phyloP scores from a whole-genome alignment of 2,888 invertebrate genomes.

The Stictocephala bisonia region DNA sequence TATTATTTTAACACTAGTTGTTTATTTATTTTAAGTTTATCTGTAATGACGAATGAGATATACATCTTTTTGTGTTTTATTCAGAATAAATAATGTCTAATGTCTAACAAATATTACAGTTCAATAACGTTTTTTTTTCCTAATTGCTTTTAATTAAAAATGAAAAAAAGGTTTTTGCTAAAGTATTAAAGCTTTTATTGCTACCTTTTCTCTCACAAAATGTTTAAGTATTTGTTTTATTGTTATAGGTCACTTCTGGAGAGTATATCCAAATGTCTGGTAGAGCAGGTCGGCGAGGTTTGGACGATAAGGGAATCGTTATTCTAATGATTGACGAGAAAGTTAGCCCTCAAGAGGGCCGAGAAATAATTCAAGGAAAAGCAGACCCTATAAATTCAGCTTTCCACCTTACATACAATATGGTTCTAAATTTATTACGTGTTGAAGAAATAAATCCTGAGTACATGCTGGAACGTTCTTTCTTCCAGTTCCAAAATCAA shows the following conservation, averaged over 20 bases:
- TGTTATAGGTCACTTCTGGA: slow-evolving; percentile 83
- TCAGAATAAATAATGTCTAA: too few species aligned
- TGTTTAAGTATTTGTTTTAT: too few species aligned
- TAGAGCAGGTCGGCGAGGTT: slow-evolving; percentile 94
- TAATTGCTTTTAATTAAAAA: too few species aligned
- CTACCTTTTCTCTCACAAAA: too few species aligned
- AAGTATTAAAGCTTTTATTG: too few species aligned
- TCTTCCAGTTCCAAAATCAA: slow-evolving; percentile 99
- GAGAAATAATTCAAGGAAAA: slow-evolving; percentile 86
- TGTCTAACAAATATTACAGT: too few species aligned
- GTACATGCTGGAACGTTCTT: slow-evolving; percentile 98
- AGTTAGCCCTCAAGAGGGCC: slow-evolving; percentile 77
- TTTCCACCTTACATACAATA: slow-evolving; percentile 99
- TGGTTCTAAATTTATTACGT: slow-evolving; percentile 95
- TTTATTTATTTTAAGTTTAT: too few species aligned
- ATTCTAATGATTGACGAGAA: slow-evolving; percentile 99
- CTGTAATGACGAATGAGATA: too few species aligned
- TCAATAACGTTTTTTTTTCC: too few species aligned
- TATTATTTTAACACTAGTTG: too few species aligned
- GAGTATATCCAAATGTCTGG: slow-evolving; percentile 99
- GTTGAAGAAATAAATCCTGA: slow-evolving; percentile 99
- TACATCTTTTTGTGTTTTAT: too few species aligned
- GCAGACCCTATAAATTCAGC: slow-evolving; percentile 99
- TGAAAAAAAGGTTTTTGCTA: too few species aligned
- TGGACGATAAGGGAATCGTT: slow-evolving; percentile 97